Conservation (phyloP, 2,797 vertebrate genomes). For the Florisuga fusca region DNA sequence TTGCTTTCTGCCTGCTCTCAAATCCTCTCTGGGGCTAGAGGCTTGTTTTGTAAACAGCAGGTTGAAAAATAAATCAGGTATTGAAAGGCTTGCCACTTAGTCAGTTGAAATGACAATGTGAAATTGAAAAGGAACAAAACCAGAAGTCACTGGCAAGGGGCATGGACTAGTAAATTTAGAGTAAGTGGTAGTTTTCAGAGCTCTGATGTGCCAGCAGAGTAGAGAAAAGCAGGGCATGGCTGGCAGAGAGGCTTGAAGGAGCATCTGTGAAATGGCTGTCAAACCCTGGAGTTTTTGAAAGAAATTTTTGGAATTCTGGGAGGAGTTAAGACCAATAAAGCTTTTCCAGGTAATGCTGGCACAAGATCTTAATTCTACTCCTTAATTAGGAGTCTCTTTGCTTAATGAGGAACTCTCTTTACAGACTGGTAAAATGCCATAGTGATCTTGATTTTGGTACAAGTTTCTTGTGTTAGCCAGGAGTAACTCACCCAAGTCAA, state of each 20-base stretch:
- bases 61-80: neutral
- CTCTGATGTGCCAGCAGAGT: neutral
- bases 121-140: neutral
- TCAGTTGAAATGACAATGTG: neutral
- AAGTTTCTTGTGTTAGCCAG: neutral
- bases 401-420: neutral
- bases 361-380: neutral
- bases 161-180: neutral
- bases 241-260: neutral
- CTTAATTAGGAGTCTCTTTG: neutral
- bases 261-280: constrained; percentile 19
- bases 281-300: neutral
- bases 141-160: neutral
- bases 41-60: neutral
- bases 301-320: neutral
- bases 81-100: neutral
- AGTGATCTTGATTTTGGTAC: neutral
- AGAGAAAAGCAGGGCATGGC: neutral
- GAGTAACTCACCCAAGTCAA: neutral
- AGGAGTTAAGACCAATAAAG: neutral
- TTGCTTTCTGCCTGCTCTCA: neutral
- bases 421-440: neutral
- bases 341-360: neutral
- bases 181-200: neutral
- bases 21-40: neutral